Conservation (phyloP, 2,113 vertebrate genomes). For the Hepsetus odoe region DNA sequence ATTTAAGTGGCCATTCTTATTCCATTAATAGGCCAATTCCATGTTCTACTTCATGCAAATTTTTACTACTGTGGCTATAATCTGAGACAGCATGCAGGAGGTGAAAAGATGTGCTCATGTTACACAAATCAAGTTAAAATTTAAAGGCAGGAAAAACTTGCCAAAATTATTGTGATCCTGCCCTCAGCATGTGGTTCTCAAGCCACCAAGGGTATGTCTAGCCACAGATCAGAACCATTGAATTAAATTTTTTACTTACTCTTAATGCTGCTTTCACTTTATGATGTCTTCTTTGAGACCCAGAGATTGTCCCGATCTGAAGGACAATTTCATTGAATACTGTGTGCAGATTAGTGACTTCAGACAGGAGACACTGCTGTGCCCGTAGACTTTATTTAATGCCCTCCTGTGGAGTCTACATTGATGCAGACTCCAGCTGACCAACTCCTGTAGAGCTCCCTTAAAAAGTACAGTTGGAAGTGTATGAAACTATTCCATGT, state of each 20-base stretch:
- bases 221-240: background rate
- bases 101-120: background rate
- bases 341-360: background rate
- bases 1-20: background rate
- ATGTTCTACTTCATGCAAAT: background rate
- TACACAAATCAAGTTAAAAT: background rate
- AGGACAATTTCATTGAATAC: background rate
- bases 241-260: background rate
- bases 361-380: background rate
- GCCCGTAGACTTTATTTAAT: background rate
- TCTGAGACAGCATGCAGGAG: background rate
- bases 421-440: background rate
- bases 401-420: background rate
- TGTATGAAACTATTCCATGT: background rate
- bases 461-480: background rate
- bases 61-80: background rate
- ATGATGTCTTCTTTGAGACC: background rate
- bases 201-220: background rate
- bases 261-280: background rate
- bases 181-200: constrained; percentile 2
- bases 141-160: background rate
- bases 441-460: background rate
- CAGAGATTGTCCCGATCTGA: background rate
- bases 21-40: background rate
- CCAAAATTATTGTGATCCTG: background rate